Evolutionary conservation across 2,797 vertebrate genomes (phyloP), one percentile per base, ranked within the genome.

Genomic region (Malurus leucopterus): DNA sequence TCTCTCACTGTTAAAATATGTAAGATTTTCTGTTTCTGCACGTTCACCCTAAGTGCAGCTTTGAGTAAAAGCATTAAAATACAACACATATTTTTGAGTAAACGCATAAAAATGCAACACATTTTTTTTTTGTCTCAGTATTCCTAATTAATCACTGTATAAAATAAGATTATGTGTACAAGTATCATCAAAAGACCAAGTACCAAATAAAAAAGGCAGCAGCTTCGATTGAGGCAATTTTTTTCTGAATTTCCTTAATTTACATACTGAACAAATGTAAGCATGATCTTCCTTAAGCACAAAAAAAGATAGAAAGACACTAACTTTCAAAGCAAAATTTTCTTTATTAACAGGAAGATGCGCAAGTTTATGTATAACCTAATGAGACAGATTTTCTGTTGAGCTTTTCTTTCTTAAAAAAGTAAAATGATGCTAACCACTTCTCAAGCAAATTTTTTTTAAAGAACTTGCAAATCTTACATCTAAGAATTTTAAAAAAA

Each of bases 81-180:
- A 55, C 36, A 88, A 72, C 14, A 50, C 29, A 43, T n/a, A 30
- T 84, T 91, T 36, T 36, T 36, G 36, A 36, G 36, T 12, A 36
- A 36, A 36, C 5, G 36, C 36, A 36, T 36, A 11, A 36, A 36
- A 36, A 36, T 36, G 10, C 36, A 36, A 36, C 36, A 36, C 11
- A 36, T 36, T 36, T 36, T 36, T 36, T 36, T 88, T 88, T 68
- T 79, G 30, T 75, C 68, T 92, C 62, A 72, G 29, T 49, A 90
- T 79, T 92, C 84, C 63, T 57, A 91, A 76, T 26, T 69, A 93
- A 95, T 80, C 73, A 74, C 75, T 63, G 50, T 65, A 49, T 19
- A 70, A 72, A 51, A 62, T 49, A 73, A 41, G 23, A 46, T 73
- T 83, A 92, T 5, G 4, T 32, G 27, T 16, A 40, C 36, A 91